Evolutionary conservation across 2,113 vertebrate species (phyloP).

Genomic region (Perca fluviatilis): DNA sequence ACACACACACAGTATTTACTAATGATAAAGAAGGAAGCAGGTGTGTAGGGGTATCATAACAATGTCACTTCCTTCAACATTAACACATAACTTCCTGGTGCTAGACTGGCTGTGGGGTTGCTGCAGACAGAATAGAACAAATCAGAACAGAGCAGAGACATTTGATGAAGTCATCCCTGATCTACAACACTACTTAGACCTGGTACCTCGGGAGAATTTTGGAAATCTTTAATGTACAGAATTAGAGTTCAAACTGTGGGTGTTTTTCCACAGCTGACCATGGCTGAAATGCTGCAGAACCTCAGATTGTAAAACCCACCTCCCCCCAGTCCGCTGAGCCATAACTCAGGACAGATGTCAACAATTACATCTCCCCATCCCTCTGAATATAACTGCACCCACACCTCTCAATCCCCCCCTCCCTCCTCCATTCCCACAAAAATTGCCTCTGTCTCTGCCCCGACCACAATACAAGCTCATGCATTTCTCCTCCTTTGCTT

Average conservation of each 20-base stretch:
- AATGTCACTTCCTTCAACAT: slow-evolving; percentile 40
- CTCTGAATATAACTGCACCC: slow-evolving; percentile 44
- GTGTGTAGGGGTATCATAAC: slow-evolving; percentile 33
- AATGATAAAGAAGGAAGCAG: slow-evolving; percentile 17
- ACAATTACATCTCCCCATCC: slow-evolving; percentile 68
- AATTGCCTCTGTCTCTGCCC: slow-evolving; percentile 60
- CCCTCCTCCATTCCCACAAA: slow-evolving; percentile 46
- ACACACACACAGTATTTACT: not conserved
- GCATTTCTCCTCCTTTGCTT: slow-evolving; percentile 65
- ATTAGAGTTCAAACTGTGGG: slow-evolving; percentile 9
- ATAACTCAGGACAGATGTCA: slow-evolving; percentile 80
- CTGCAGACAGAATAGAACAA: slow-evolving; percentile 6
- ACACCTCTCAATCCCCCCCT: slow-evolving; percentile 41
- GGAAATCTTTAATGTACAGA: slow-evolving; percentile 6
- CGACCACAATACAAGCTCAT: slow-evolving; percentile 75
- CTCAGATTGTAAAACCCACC: slow-evolving; percentile 38
- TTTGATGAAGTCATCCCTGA: not conserved
- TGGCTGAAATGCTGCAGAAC: slow-evolving; percentile 38
- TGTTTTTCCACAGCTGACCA: slow-evolving; percentile 54
- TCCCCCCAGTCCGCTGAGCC: slow-evolving; percentile 28
- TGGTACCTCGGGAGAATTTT: not conserved
- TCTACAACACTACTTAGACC: not conserved
- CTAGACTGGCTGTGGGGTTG: not conserved
- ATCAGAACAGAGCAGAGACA: not conserved
- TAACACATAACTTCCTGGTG: slow-evolving; percentile 29